A percentile compares a stretch with the other conserved stretches of the same genome.
Evolutionary conservation across 1,140 invertebrate species (phyloP).

Genomic region (Ephestia elutella): DNA sequence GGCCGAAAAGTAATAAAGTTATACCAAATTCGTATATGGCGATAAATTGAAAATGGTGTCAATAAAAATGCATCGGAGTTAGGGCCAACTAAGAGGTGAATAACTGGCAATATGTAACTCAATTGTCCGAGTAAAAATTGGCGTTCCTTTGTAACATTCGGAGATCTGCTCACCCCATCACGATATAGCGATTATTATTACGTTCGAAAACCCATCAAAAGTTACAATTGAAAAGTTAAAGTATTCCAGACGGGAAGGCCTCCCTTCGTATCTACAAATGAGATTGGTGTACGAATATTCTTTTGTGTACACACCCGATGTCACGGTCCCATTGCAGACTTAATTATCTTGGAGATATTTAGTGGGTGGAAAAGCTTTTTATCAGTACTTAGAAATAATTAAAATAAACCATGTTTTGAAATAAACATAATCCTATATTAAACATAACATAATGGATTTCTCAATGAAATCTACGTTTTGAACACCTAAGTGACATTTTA

Average conservation of each 20-base stretch:
- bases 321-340: constrained; percentile 31
- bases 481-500: constrained; percentile 6
- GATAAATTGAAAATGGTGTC: constrained; percentile 16
- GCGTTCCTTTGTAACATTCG: constrained; percentile 63
- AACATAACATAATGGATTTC: no score
- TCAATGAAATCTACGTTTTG: no score
- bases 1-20: neutral
- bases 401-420: no score
- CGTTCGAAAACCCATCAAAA: constrained; percentile 73
- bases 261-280: constrained; percentile 64
- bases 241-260: constrained; percentile 63
- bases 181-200: constrained; percentile 70
- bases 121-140: constrained; percentile 70
- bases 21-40: neutral
- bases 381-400: no score
- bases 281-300: constrained; percentile 65
- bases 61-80: constrained; percentile 26
- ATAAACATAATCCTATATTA: no score
- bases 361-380: neutral
- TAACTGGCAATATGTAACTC: constrained; percentile 56
- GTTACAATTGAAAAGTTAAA: constrained; percentile 74
- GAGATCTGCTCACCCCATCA: constrained; percentile 63
- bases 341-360: constrained; percentile 43
- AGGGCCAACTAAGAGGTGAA: constrained; percentile 36
- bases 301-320: constrained; percentile 49